These are phyloP conservation scores for Clanis bilineata DNA, from an alignment of 2,888 invertebrate species.

Conservation along the genomic window DNA sequence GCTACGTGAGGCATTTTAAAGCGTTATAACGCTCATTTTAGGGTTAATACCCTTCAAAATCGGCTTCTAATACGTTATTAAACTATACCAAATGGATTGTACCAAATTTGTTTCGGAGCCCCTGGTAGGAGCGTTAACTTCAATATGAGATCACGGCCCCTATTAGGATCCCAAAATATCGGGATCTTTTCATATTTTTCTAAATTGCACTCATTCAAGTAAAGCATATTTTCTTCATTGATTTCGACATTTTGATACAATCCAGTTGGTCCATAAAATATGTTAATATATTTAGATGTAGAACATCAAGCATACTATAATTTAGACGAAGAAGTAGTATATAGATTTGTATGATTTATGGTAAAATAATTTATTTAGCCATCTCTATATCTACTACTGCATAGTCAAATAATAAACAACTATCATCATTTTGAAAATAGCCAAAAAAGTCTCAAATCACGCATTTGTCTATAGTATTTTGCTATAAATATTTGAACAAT, in stretches of 20 bases:
- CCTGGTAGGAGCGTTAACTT: not conserved
- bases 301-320: slow-evolving; percentile 8
- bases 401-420: no score
- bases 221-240: not conserved
- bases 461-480: no score
- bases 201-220: not conserved
- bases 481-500: no score
- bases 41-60: not conserved
- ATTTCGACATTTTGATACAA: not conserved
- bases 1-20: not conserved
- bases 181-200: not conserved
- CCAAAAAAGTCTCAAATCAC: no score
- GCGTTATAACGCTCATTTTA: not conserved
- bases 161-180: not conserved
- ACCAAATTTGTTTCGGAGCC: not conserved
- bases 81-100: slow-evolving; percentile 3
- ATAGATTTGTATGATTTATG: slow-evolving; percentile 2
- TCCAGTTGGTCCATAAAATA: not conserved
- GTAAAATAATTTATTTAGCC: not conserved
- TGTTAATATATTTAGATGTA: not conserved
- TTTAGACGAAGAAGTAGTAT: not conserved
- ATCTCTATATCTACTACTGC: not conserved
- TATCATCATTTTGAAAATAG: no score
- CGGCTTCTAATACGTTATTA: not conserved
- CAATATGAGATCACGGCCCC: not conserved